phyloP scores from a whole-genome alignment of 1,140 invertebrate species.

The Drosophila carrolli region DNA sequence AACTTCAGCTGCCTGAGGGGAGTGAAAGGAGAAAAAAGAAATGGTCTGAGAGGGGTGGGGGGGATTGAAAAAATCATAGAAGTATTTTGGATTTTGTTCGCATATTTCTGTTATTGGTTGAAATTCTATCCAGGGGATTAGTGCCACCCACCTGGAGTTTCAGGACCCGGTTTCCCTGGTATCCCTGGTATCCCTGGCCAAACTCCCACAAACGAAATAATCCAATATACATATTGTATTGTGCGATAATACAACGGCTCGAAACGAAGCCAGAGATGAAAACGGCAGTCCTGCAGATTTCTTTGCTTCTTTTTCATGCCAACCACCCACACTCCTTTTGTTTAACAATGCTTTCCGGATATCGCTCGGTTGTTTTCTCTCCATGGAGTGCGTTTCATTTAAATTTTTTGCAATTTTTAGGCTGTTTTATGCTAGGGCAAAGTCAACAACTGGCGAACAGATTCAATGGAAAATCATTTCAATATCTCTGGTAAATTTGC shows the following conservation, averaged over 20 bases:
- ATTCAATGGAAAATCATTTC: constrained; percentile 75
- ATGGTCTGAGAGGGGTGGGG: neutral
- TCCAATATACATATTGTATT: constrained; percentile 79
- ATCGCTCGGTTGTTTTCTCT: constrained; percentile 20
- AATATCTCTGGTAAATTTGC: constrained; percentile 65
- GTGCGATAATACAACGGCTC: constrained; percentile 68
- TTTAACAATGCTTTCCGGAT: constrained; percentile 47
- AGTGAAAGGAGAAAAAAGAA: neutral
- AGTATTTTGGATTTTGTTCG: constrained; percentile 57
- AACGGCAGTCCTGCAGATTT: constrained; percentile 19
- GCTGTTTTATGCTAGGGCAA: constrained; percentile 74
- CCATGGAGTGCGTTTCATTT: constrained; percentile 66
- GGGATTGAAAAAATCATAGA: constrained; percentile 47
- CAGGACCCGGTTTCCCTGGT: neutral
- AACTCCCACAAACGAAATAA: constrained; percentile 67
- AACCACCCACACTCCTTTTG: constrained; percentile 29
- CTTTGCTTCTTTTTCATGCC: constrained; percentile 26
- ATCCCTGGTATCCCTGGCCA: constrained; percentile 30
- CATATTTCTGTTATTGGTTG: constrained; percentile 48
- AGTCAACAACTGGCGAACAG: constrained; percentile 61
- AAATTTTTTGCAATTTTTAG: constrained; percentile 79
- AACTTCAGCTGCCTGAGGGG: constrained; percentile 33
- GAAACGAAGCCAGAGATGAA: constrained; percentile 18
- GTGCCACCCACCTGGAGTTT: constrained; percentile 18
- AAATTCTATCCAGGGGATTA: constrained; percentile 45